Base-by-base conservation (phyloP, 2,113 vertebrate species). In the Mionectes macconnelli region DNA sequence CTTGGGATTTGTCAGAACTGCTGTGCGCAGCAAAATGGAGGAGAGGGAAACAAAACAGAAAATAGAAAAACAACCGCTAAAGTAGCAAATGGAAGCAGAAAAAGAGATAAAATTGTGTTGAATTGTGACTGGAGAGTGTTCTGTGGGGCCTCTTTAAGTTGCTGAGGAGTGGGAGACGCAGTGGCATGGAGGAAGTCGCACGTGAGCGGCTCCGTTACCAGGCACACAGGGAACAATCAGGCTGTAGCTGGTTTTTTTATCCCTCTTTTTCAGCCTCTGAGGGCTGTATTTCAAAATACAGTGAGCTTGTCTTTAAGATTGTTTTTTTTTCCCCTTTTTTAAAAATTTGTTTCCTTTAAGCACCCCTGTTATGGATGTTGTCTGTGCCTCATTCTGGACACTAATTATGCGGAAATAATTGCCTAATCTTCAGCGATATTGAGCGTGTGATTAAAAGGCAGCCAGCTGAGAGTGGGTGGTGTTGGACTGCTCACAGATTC, bases 361-460 rank as follows among this genome's bases (percentile, higher is more conserved):
- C 57, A 33, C n/a, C 50, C 50, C 91, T 4, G 2, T 72, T 83
- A 87, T 79, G 75, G 78, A 56, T 87, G 94, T 83, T 95, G 95
- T 81, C 90, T 67, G 93, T 40, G 72, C 90, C 70, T 96, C 89
- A 39, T 83, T 96, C 94, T 19, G 85, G 91, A 62, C 93, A 83
- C 82, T 96, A 91, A 96, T 97, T 95, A 80, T 49, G 84, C 42
- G 28, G 94, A 96, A 96, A 94, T 96, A 91, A 95, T 96, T 89
- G 94, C 81, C 81, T 91, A 62, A 95, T 97, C 94, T 94, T 85
- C 63, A 52, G 91, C 75, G 93, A 95, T 95, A 93, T 86, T 66
- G 93, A 96, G 95, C 57, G 62, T 91, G 81, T 96, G 96, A 96
- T 96, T 91, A 94, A 95, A 85, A 94, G 87, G 93, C 94, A 89